Evolutionary conservation across 2,113 vertebrate species (phyloP), one percentile per base, ranked within the genome.

Genomic region (Peromyscus californicus): DNA sequence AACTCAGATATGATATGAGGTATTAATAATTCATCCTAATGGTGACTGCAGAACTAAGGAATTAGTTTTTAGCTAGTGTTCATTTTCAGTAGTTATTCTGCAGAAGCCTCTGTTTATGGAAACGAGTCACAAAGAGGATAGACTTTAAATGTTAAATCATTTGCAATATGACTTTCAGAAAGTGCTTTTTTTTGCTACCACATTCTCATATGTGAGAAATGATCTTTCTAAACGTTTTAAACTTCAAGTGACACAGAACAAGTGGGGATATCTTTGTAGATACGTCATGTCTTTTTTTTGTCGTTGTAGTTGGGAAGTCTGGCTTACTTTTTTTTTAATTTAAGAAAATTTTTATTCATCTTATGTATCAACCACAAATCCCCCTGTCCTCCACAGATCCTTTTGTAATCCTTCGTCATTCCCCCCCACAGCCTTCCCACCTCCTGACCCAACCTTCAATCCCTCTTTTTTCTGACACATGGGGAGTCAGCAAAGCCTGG

Each of bases 1-100:
- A 98, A 57, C 3, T 88, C 19, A 92, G 89, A 19, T 24, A 31
- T 67, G 5, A 39, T 74, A 21, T 67, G 7, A 85, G 0, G 8
- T 22, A 65, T 36, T 75, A 84, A 29, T 57, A 89, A 65, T 6
- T 90, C 89, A 87, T 17, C 42, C 54, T 39, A 19, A 51, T 39
- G 5, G 22, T 72, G 72, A 79, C 5, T 63, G 79, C 75, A 87
- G n/a, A 31, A 76, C 87, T 15, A 26, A 51, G 80, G n/a, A 0
- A 19, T 48, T 83, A 74, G 45, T 42, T 95, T 75, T 88, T 54
- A 91, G 51, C 4, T 89, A 5, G 92, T 87, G 31, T 92, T 83
- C n/a, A 24, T 1, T 22, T 1, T 5, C 3, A 36, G 67, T 7
- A 15, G 4, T 36, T 39, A 75, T 51, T 61, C 85, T 75, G 0